A percentile compares a stretch with the other conserved stretches of the same genome.
Conservation (phyloP, 2,797 vertebrate species). For the Enteromius paludinosus region DNA sequence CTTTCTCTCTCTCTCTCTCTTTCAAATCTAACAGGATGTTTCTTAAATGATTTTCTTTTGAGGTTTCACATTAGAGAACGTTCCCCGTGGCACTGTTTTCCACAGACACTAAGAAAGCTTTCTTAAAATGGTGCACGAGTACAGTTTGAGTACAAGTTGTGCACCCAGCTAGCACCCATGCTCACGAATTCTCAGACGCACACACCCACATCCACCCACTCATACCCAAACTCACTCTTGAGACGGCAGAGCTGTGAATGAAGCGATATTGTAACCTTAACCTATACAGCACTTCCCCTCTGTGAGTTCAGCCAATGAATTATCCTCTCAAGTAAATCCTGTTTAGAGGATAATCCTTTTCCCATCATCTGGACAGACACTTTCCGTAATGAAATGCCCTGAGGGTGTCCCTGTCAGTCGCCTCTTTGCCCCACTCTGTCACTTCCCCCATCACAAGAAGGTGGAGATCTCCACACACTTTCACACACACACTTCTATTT, state of each 20-base stretch:
- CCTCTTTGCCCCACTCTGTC: constrained; percentile 63
- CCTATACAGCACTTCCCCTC: constrained; percentile 80
- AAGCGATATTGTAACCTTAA: constrained; percentile 83
- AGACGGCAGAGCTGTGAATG: constrained; percentile 75
- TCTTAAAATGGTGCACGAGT: constrained; percentile 1
- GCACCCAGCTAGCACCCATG: constrained; percentile 20
- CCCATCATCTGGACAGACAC: constrained; percentile 85
- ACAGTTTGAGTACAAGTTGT: constrained; percentile 23
- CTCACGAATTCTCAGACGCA: constrained; percentile 39
- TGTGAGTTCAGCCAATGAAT: constrained; percentile 83
- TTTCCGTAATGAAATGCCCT: constrained; percentile 86
- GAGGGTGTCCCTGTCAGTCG: constrained; percentile 71
- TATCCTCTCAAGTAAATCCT: constrained; percentile 86
- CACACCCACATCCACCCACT: constrained; percentile 6
- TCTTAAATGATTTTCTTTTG: constrained; percentile 62
- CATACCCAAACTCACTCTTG: constrained; percentile 57
- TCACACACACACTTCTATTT: constrained; percentile 26
- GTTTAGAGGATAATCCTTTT: constrained; percentile 85
- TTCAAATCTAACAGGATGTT: constrained; percentile 52
- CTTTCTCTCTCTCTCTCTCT: constrained; percentile 23
- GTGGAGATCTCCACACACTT: constrained; percentile 15
- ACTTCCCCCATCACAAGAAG: constrained; percentile 63
- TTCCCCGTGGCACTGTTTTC: constrained; percentile 22
- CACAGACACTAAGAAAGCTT: constrained; percentile 4
- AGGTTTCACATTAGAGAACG: constrained; percentile 37